A percentile compares a stretch with the other conserved stretches of the same genome.
phyloP scores from a whole-genome alignment of 2,113 vertebrate species.

The Pomatostomus ruficeps region DNA sequence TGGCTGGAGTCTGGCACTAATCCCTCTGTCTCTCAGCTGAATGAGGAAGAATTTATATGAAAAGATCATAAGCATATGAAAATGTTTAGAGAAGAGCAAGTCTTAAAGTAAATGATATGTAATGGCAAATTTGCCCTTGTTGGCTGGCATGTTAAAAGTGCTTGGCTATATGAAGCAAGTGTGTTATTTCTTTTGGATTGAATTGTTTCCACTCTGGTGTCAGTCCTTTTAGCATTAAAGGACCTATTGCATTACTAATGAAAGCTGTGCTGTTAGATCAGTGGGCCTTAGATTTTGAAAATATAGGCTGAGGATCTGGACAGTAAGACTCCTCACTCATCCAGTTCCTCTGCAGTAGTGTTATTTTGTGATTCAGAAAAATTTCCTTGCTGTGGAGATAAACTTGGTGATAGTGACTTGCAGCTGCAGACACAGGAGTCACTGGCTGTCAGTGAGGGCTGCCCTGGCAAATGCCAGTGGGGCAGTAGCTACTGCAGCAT shows the following conservation, averaged over 20 bases:
- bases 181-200: neutral
- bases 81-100: conserved; percentile 35
- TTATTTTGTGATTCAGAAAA: neutral
- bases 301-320: neutral
- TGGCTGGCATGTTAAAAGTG: neutral
- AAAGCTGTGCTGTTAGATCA: neutral
- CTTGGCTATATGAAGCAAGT: neutral
- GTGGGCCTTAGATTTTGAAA: neutral
- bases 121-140: conserved; percentile 19
- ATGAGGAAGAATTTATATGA: neutral
- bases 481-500: neutral
- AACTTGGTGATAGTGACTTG: neutral
- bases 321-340: neutral
- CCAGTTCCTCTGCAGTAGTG: neutral
- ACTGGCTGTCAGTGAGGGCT: neutral
- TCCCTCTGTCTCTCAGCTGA: neutral
- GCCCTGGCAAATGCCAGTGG: neutral
- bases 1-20: neutral
- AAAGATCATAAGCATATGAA: conserved; percentile 11
- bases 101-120: conserved; percentile 38
- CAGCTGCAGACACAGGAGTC: neutral
- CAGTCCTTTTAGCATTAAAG: neutral
- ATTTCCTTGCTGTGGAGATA: neutral
- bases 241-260: neutral
- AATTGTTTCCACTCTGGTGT: conserved; percentile 15